Evolutionary conservation across 2,797 vertebrate genomes (phyloP), one percentile per base, ranked within the genome.

Genomic region (Dermochelys coriacea): DNA sequence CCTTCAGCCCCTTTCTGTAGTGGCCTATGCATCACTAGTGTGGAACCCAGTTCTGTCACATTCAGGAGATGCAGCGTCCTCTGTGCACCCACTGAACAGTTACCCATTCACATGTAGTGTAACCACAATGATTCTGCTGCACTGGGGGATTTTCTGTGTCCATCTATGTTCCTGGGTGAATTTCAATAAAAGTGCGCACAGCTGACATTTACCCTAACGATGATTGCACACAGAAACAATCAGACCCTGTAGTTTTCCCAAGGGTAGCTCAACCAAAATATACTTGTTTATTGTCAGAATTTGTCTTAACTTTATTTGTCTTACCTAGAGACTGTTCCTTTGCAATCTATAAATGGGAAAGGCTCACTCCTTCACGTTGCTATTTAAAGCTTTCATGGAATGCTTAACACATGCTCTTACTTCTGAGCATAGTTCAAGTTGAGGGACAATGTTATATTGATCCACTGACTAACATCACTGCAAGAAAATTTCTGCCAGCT

Each of bases 101-200:
- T 9, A 4, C 52, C 3, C 31, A 15, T 21, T 27, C 64, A 23
- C 75, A 68, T 14, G 50, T 0, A 68, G 37, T 25, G 18, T n/a
- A 71, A 27, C 23, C 23, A 41, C 16, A 79, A 85, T 61, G 18
- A 0, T 68, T 89, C 47, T 50, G 9, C n/a, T 47, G 14, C 54
- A 29, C 0, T 1, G 54, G n/a, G 1, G 29, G 2, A 29, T 8
- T 31, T 86, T 49, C 78, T 61, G 80, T 89, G 95, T 75, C 52
- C 55, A 83, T 47, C 52, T 34, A n/a, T 54, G 77, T 1, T 41
- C 29, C 45, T 93, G 88, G 91, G 75, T 23, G 2, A 1, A 10
- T 87, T 91, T 90, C 94, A 94, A 71, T 25, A 93, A 61, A 59
- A 29, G 71, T 31, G 52, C 81, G 37, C 71, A 88, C 55, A 92